Evolutionary conservation across 2,113 vertebrate species (phyloP).

Genomic region (Notechis scutatus): DNA sequence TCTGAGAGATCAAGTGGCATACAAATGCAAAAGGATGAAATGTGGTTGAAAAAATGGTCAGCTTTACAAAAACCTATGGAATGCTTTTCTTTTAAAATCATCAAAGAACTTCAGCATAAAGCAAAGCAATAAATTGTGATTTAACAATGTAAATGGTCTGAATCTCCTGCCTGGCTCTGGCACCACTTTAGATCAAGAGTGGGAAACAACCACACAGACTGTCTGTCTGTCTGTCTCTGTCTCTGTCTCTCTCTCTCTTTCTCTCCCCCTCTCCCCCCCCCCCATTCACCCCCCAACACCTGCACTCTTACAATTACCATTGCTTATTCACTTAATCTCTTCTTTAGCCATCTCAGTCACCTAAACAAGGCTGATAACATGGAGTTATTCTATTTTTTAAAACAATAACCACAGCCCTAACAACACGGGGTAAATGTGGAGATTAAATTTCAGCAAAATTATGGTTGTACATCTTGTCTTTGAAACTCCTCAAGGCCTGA

Average conservation of each 20-base stretch:
- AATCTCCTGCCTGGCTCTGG: neutral
- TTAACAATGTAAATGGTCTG: neutral
- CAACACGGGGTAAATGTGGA: neutral
- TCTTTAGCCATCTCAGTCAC: neutral
- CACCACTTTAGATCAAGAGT: neutral
- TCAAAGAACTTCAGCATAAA: neutral
- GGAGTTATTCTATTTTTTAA: neutral
- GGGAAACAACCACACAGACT: neutral
- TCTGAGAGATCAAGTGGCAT: neutral
- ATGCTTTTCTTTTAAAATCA: neutral
- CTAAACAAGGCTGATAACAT: neutral
- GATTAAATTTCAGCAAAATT: neutral
- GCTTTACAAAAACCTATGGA: neutral
- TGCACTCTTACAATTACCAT: neutral
- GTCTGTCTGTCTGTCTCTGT: neutral
- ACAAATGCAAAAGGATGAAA: neutral
- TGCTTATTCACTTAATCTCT: neutral
- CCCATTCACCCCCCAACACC: neutral
- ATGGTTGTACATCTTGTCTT: neutral
- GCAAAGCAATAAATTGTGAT: neutral
- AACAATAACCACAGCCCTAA: neutral
- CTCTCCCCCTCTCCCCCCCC: too few species aligned
- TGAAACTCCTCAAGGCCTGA: neutral
- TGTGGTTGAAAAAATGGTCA: neutral
- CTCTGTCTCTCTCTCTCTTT: too few species aligned